Conservation (phyloP, 2,888 invertebrate species). For the Plebejus argus region DNA sequence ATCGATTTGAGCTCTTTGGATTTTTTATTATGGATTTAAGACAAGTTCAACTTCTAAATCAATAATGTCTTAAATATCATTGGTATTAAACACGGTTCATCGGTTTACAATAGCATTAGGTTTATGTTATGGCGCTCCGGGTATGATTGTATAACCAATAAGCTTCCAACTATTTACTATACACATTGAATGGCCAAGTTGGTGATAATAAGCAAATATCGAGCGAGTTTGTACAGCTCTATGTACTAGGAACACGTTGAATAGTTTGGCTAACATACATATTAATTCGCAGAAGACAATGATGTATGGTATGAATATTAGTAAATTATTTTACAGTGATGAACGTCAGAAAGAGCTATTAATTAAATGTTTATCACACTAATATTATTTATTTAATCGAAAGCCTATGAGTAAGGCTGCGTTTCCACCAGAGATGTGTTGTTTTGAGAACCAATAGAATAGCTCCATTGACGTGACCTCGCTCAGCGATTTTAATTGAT, state of each 20-base stretch:
- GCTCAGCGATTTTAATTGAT: too few relatives aligned
- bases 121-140: constrained; percentile 11
- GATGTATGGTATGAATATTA: not conserved
- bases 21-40: too few relatives aligned
- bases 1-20: too few relatives aligned
- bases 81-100: not conserved
- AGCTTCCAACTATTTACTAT: constrained; percentile 40
- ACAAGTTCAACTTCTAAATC: not conserved
- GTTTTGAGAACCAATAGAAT: too few relatives aligned
- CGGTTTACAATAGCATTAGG: not conserved
- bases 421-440: too few relatives aligned
- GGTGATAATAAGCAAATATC: constrained; percentile 43
- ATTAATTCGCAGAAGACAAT: constrained; percentile 34
- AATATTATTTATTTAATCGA: too few relatives aligned
- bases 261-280: constrained; percentile 38
- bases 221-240: constrained; percentile 42
- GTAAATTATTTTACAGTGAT: not conserved
- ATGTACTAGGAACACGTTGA: constrained; percentile 41
- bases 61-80: not conserved
- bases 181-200: constrained; percentile 41
- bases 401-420: too few relatives aligned
- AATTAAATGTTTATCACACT: too few relatives aligned
- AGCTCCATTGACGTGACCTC: too few relatives aligned
- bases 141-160: constrained; percentile 39
- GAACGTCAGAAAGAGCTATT: too few relatives aligned